Evolutionary conservation across 2,888 invertebrate species (phyloP), one percentile per base, ranked within the genome.

Genomic region (Spilarctia lutea): DNA sequence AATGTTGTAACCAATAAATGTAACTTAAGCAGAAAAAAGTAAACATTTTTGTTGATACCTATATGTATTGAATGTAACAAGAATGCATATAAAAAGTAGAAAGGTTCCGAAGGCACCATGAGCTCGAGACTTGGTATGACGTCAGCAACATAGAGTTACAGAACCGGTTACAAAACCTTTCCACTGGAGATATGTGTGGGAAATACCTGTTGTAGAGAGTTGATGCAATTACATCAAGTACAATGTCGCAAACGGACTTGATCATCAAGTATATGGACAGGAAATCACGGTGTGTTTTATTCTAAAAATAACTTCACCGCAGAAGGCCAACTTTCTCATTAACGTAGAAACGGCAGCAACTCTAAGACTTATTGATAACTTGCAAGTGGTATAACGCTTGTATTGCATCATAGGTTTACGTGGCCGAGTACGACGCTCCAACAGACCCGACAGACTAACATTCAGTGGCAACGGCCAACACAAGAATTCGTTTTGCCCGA

Each of bases 401-500:
- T 81, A 80, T 93, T 92, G 92, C 92, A 92, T 91, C 91, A 92
- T 85, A 87, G 80, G 81, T 81, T 81, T 86, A 85, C 86, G 86
- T 86, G 86, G 87, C 86, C 82, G 70, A 81, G 75, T 75, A 81
- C 78, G 75, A 78, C 79, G 81, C 71, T 75, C 80, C 74, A 78
- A 75, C 71, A 78, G 76, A 75, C 66, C 71, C 76, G 52, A 72
- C 73, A 39, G 77, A 88, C 85, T 91, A 89, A 88, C 81, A 90
- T 89, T 91, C 93, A 91, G 92, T 93, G 93, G 94, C 93, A 94
- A 92, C 91, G 86, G 85, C 84, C 86, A 86, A 76, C 90, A 87
- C 89, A 92, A 93, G 94, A 94, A 94, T 94, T 92, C 91, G 92
- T 93, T 94, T 93, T 91, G 93, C 89, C 87, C 89, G 90, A 92